Evolutionary conservation across 2,888 invertebrate genomes (phyloP).

Genomic region (Dryococelus australis): DNA sequence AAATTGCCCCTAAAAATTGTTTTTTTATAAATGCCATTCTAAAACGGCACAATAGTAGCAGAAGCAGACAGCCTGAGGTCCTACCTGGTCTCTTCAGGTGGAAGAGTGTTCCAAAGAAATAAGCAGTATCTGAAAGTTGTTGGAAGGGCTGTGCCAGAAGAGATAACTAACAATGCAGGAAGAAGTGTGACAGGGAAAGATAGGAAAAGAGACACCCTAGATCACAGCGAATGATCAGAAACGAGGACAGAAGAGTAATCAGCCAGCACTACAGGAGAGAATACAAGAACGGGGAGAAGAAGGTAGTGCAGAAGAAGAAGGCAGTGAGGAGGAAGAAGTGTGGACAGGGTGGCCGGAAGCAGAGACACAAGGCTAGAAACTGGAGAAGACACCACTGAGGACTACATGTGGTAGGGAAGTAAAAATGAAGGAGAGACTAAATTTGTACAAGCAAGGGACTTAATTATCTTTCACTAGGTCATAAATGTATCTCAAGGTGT

Average conservation of each 20-base stretch:
- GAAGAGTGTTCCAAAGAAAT: neutral
- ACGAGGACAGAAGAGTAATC: neutral
- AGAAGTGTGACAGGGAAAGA: neutral
- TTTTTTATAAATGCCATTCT: too few species aligned
- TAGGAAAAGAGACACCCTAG: neutral
- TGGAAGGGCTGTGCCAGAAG: neutral
- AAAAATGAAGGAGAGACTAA: neutral
- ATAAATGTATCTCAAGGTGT: too few species aligned
- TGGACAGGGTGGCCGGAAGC: neutral
- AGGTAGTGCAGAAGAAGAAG: neutral
- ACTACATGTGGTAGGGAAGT: neutral
- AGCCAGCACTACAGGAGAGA: neutral
- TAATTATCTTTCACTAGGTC: too few species aligned
- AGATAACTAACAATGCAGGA: neutral
- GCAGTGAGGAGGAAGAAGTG: too few species aligned
- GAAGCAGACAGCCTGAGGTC: neutral
- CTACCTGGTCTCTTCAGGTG: neutral
- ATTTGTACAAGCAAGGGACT: neutral
- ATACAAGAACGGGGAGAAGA: neutral
- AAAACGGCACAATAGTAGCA: too few species aligned
- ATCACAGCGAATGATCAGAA: neutral
- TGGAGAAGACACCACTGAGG: neutral
- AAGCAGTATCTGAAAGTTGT: neutral
- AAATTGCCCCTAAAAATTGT: too few species aligned
- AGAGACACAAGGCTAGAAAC: neutral